Conservation (phyloP, 2,797 vertebrate species). For the Florisuga fusca region DNA sequence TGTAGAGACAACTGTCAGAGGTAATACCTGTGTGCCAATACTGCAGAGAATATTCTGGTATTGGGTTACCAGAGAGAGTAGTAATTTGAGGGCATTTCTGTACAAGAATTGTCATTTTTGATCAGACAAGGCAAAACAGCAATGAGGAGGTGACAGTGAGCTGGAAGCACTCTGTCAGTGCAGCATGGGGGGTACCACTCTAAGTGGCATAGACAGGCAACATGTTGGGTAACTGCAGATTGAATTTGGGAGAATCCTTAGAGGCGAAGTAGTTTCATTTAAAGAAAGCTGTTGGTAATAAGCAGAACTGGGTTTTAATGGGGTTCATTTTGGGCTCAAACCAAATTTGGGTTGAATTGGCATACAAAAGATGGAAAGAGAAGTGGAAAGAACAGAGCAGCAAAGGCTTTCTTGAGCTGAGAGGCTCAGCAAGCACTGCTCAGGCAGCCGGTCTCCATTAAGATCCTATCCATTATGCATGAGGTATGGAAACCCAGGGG, state of each 20-base stretch:
- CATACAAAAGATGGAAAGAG: neutral
- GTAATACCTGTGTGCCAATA: neutral
- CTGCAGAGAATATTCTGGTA: neutral
- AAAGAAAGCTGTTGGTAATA: slow-evolving; percentile 58
- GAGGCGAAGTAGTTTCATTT: neutral
- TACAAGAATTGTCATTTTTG: neutral
- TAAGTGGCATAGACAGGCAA: neutral
- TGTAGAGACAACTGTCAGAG: neutral
- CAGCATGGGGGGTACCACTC: neutral
- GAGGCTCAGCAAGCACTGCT: neutral
- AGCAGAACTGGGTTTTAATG: slow-evolving; percentile 68
- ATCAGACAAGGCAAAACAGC: neutral
- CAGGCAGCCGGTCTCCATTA: slow-evolving; percentile 62
- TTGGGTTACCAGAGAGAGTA: neutral
- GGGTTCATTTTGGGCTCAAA: slow-evolving; percentile 44
- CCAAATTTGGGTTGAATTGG: slow-evolving; percentile 66
- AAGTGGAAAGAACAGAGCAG: neutral
- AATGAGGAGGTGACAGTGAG: neutral
- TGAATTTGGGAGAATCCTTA: neutral
- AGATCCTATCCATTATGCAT: slow-evolving; percentile 42
- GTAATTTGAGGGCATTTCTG: neutral
- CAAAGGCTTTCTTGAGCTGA: neutral
- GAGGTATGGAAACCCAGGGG: neutral
- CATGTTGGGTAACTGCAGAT: neutral
- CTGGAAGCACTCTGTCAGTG: neutral